phyloP scores from a whole-genome alignment of 2,888 invertebrate species.

The Sminthurides aquaticus region DNA sequence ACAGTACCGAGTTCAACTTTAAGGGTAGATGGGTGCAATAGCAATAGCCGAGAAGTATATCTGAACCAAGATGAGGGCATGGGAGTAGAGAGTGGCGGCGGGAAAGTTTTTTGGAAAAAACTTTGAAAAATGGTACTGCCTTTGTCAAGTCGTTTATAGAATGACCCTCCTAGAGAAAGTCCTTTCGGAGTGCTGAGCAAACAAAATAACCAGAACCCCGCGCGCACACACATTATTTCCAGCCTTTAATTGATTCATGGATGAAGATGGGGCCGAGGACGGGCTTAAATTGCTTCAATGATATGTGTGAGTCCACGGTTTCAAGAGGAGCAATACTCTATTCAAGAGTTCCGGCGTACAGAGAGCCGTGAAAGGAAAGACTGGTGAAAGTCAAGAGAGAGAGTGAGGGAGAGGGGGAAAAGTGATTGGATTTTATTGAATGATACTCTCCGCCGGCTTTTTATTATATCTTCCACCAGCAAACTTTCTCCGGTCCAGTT shows the following conservation, averaged over 20 bases:
- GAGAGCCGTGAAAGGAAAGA: no score
- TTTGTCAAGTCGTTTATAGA: background rate
- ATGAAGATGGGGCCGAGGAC: no score
- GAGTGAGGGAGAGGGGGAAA: background rate
- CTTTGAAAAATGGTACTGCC: background rate
- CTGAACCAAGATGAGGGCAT: no score
- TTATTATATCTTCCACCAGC: background rate
- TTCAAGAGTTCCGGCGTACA: no score
- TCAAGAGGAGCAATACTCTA: constrained; percentile 89
- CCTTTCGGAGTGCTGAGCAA: background rate
- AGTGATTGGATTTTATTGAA: background rate
- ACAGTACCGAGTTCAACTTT: no score
- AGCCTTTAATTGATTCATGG: background rate
- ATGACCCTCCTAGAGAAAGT: background rate
- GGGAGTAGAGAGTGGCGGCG: no score
- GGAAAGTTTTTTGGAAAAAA: background rate
- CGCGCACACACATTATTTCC: background rate
- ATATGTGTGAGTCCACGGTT: no score
- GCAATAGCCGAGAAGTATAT: no score
- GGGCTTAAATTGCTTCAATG: no score
- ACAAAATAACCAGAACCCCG: background rate
- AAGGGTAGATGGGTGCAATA: no score
- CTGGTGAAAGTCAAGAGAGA: no score
- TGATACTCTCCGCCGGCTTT: background rate
- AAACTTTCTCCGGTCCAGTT: background rate